Evolutionary conservation across 1,140 invertebrate species (phyloP).

Genomic region (Papilio polyxenes): DNA sequence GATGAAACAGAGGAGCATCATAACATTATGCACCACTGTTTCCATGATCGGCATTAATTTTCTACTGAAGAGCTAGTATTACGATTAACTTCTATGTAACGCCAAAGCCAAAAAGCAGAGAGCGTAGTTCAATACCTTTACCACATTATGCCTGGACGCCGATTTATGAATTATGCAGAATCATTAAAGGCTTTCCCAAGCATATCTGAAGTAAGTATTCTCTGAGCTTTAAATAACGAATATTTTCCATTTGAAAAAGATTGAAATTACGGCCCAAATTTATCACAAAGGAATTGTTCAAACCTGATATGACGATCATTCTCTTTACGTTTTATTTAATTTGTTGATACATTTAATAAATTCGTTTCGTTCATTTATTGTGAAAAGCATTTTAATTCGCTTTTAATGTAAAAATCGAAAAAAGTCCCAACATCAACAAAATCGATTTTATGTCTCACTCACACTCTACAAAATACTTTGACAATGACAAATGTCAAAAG

Average conservation of each 20-base stretch:
- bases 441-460: no score
- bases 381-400: no score
- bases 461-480: background rate
- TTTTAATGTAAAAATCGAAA: no score
- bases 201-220: background rate
- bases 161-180: conserved; percentile 4
- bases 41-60: background rate
- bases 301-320: no score
- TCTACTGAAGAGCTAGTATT: background rate
- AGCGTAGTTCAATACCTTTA: background rate
- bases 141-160: background rate
- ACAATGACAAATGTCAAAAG: background rate
- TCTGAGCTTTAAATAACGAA: background rate
- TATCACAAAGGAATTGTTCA: no score
- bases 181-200: conserved; percentile 11
- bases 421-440: no score
- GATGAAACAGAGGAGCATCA: background rate
- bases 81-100: background rate
- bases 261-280: no score
- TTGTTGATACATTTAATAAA: no score
- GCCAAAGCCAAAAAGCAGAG: background rate
- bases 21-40: background rate
- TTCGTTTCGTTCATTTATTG: no score
- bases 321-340: no score
- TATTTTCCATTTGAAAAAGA: no score